Percentiles rank a stretch among this genome's conserved stretches.
These are phyloP conservation scores for Penaeus indicus DNA, from an alignment of 1,140 invertebrate genomes.

Conservation along the genomic window DNA sequence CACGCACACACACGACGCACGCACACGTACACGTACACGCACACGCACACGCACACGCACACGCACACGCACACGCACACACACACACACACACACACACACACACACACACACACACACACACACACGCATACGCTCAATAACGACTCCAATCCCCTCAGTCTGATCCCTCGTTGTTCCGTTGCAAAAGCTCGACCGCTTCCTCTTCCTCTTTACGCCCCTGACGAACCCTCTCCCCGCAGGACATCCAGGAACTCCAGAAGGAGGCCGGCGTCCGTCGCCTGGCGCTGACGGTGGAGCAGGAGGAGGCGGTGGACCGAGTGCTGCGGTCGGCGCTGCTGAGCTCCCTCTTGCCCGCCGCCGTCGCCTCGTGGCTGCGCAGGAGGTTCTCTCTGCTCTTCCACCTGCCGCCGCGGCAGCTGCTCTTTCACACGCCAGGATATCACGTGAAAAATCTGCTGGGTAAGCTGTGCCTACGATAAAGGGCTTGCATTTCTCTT, in stretches of 20 bases:
- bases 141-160: no score
- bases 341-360: neutral
- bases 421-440: neutral
- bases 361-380: neutral
- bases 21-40: no score
- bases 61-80: no score
- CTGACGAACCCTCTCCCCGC: neutral
- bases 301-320: neutral
- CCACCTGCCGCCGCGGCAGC: neutral
- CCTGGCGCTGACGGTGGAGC: neutral
- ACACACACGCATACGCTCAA: no score
- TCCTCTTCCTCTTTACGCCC: neutral
- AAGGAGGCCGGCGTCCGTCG: slow-evolving; percentile 5
- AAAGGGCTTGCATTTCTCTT: neutral
- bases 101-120: no score
- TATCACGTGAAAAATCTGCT: neutral
- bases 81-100: no score
- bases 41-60: no score
- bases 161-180: no score
- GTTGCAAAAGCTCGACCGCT: neutral
- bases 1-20: no score
- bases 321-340: neutral
- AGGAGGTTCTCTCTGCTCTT: neutral
- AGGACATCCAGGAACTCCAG: slow-evolving; percentile 16
- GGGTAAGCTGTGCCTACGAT: neutral